phyloP scores from a whole-genome alignment of 2,797 vertebrate species.

The Momotus momota region DNA sequence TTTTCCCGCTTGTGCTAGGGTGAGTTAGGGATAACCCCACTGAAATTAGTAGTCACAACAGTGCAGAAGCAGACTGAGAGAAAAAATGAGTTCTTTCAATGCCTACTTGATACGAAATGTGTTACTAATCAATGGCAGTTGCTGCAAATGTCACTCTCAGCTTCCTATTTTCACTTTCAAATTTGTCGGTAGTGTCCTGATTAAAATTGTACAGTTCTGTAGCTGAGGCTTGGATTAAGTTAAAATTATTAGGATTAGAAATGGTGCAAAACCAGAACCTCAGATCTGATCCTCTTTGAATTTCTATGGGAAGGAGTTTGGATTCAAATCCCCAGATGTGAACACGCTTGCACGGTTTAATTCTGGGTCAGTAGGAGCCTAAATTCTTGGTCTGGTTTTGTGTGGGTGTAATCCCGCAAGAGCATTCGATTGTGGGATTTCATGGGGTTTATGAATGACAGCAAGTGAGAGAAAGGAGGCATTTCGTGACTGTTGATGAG shows the following conservation, averaged over 20 bases:
- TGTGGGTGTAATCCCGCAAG: constrained; percentile 25
- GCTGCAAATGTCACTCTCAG: not conserved
- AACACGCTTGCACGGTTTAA: not conserved
- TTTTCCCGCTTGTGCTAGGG: not conserved
- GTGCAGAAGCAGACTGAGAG: not conserved
- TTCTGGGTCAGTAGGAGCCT: constrained; percentile 38
- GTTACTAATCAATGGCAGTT: constrained; percentile 3
- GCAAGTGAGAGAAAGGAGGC: constrained; percentile 4
- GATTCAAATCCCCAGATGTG: constrained; percentile 35
- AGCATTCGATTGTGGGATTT: constrained; percentile 33
- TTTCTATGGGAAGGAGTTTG: constrained; percentile 19
- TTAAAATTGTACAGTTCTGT: constrained; percentile 11
- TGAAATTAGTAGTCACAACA: constrained; percentile 2
- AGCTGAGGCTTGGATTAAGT: constrained; percentile 21
- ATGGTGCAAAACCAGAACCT: constrained; percentile 6
- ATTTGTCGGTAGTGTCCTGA: not conserved
- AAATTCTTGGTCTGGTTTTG: not conserved
- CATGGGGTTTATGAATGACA: constrained; percentile 23
- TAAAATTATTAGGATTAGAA: constrained; percentile 49
- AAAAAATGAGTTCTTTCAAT: not conserved
- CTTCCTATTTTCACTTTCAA: constrained; percentile 30
- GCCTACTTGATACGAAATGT: not conserved
- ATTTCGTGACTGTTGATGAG: not conserved
- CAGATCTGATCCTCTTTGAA: constrained; percentile 36
- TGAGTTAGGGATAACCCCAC: not conserved